Conservation (phyloP, 2,888 invertebrate species). For the Orchesellides sinensis region DNA sequence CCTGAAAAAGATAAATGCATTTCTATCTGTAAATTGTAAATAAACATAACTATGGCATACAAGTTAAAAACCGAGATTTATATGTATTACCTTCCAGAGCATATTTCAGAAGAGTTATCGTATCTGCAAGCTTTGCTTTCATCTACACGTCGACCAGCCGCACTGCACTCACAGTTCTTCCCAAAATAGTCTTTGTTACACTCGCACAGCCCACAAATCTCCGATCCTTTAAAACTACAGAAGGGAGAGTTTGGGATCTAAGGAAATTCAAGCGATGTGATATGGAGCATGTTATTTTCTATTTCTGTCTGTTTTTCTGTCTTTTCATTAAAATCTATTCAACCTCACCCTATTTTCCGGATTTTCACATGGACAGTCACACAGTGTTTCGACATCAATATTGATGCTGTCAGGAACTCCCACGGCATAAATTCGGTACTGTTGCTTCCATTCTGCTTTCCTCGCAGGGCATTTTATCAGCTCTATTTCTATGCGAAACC, state of each 20-base stretch:
- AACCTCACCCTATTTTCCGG: slow-evolving; percentile 23
- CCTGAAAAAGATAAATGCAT: slow-evolving; percentile 77
- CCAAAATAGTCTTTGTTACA: slow-evolving; percentile 78
- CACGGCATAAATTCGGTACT: slow-evolving; percentile 78
- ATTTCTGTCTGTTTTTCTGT: background rate
- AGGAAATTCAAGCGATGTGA: background rate
- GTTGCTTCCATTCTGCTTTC: slow-evolving; percentile 56
- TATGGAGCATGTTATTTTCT: background rate
- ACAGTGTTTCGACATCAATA: slow-evolving; percentile 79
- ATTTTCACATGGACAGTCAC: slow-evolving; percentile 79
- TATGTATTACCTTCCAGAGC: slow-evolving; percentile 68
- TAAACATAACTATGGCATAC: no score
- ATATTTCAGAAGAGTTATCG: slow-evolving; percentile 59
- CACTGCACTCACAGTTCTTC: slow-evolving; percentile 75
- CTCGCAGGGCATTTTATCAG: slow-evolving; percentile 52
- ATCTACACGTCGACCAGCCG: slow-evolving; percentile 8
- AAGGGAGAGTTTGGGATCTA: slow-evolving; percentile 49
- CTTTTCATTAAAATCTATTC: background rate
- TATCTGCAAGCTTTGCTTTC: slow-evolving; percentile 37
- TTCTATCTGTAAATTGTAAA: no score
- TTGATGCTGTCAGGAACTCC: slow-evolving; percentile 79
- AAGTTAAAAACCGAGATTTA: no score
- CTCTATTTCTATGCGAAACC: slow-evolving; percentile 59
- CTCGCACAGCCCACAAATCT: slow-evolving; percentile 75
- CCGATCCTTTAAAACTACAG: slow-evolving; percentile 45